Conservation (phyloP, 2,113 vertebrate genomes). For the Holacanthus passer region DNA sequence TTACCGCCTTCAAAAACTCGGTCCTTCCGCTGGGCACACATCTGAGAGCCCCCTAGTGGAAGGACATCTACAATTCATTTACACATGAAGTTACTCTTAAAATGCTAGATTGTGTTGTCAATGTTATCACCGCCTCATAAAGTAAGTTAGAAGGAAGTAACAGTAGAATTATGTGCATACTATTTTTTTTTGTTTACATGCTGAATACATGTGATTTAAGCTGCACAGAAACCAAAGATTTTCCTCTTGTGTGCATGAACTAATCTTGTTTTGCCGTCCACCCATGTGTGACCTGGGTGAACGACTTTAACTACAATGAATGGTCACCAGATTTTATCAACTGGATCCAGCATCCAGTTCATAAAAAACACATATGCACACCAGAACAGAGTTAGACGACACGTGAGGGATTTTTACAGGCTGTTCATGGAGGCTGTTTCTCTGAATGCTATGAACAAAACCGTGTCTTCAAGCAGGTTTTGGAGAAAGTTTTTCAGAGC, state of each 20-base stretch:
- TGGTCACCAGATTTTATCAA: background rate
- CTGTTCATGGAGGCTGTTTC: no score
- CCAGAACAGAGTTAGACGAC: background rate
- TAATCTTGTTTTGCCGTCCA: background rate
- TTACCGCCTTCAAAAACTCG: slow-evolving; percentile 22
- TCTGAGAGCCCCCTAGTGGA: background rate
- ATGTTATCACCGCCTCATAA: background rate
- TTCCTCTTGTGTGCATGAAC: background rate
- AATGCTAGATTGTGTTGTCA: background rate
- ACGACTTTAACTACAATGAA: background rate
- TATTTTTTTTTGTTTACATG: background rate
- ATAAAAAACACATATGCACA: background rate
- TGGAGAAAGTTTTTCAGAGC: background rate
- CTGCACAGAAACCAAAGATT: background rate
- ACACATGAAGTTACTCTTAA: background rate
- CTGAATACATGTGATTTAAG: background rate
- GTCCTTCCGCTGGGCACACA: background rate
- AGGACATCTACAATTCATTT: slow-evolving; percentile 1
- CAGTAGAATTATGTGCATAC: background rate
- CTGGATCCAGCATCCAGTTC: background rate
- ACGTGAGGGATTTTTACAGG: background rate
- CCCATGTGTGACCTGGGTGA: background rate
- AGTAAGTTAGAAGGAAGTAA: background rate
- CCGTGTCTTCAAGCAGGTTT: background rate
- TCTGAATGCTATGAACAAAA: background rate